Conservation (phyloP, 2,888 invertebrate genomes). For the Ceratothoa steindachneri region DNA sequence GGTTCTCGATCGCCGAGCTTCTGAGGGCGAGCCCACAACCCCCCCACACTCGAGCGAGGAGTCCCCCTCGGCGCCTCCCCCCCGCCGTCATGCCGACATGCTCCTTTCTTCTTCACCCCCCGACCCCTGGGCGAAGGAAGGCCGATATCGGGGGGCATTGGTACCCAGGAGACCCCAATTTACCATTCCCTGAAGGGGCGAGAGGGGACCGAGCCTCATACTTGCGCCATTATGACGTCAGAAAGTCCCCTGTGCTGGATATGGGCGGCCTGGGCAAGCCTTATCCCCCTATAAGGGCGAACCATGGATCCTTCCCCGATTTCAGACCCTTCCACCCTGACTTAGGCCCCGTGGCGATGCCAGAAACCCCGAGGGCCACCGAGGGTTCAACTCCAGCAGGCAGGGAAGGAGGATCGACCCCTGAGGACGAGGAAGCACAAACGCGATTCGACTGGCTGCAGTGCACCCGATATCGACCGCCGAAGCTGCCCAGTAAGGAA, state of each 20-base stretch:
- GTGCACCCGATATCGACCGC: conserved; percentile 69
- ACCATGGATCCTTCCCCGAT: not conserved
- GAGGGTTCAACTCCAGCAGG: not conserved
- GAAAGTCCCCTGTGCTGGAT: not conserved
- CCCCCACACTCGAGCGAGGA: not conserved
- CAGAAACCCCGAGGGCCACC: not conserved
- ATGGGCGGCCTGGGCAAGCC: not conserved
- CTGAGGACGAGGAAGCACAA: not conserved
- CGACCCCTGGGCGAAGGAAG: not conserved
- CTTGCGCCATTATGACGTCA: not conserved
- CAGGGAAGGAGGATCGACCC: not conserved
- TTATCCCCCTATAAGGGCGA: not conserved
- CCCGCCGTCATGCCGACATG: not conserved
- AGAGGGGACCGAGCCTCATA: not conserved
- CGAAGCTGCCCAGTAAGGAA: conserved; percentile 67
- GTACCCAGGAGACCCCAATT: not conserved
- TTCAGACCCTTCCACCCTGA: not conserved
- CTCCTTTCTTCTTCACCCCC: not conserved
- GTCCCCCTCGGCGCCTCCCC: not conserved
- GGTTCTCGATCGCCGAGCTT: not conserved
- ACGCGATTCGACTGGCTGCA: conserved; percentile 60
- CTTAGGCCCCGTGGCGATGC: not conserved
- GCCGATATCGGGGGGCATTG: not conserved
- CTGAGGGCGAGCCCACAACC: not conserved
- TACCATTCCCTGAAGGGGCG: not conserved